Evolutionary conservation across 1,140 invertebrate species (phyloP), one percentile per base, ranked within the genome.

Genomic region (Triops cancriformis): DNA sequence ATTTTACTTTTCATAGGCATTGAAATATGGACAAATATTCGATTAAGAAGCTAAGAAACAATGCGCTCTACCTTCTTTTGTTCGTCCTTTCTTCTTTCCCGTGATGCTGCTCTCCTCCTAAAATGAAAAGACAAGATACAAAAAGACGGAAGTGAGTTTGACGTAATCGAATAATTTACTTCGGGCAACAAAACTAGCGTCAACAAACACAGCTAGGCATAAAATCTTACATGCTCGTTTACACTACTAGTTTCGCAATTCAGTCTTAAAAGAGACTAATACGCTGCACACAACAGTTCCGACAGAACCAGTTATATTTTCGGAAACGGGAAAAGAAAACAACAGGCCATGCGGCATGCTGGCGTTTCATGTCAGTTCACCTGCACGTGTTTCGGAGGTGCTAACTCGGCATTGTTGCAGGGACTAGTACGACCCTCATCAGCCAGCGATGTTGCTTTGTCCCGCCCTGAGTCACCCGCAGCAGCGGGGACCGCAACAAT

Each of bases 31-130:
- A 73, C 11, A 73, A 80, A 74, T 80, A 37, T 37, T 37, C 31
- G 28, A 75, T 37, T 42, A 26, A 74, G 73, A 74, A 72, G 12
- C 23, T 74, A 43, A 41, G 45, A 80, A 72, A 72, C 73, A 76
- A 26, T n/a, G 74, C 73, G 43, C 51, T 37, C 88, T 87, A 92
- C 92, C 92, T 91, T 93, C 92, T 88, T 93, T 93, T 83, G 91
- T 92, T 84, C 91, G 88, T 80, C 89, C 89, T 83, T 92, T 92
- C 86, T 92, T 93, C 83, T 92, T 92, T 43, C 86, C 81, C 73
- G 80, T 42, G 73, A 31, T 74, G 31, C 26, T 88, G 80, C 92
- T 91, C 84, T 93, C 92, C 80, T 93, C 91, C 92, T 93, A 88
- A 74, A 80, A 80, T 80, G 78, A 79, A 78, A 74, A 81, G 80